A percentile compares a stretch with the other conserved stretches of the same genome.
Conservation (phyloP, 2,113 vertebrate genomes). For the Hemiscyllium ocellatum region DNA sequence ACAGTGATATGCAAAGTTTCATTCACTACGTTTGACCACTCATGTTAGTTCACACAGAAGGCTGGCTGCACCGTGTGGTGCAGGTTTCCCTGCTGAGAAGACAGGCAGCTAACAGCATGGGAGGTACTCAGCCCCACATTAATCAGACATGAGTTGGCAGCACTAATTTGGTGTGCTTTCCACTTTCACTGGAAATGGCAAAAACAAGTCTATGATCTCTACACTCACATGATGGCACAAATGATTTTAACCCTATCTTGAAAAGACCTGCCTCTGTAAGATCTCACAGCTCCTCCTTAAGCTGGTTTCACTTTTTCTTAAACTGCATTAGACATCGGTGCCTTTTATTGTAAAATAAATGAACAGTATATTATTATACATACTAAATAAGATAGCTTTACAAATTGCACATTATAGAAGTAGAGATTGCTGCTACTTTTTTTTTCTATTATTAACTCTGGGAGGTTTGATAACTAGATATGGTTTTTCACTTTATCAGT, state of each 20-base stretch:
- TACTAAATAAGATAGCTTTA: slow-evolving; percentile 6
- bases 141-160: not conserved
- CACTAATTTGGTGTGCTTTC: not conserved
- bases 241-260: not conserved
- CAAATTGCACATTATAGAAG: slow-evolving; percentile 15
- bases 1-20: not conserved
- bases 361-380: not conserved
- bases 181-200: not conserved
- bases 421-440: not conserved
- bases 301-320: not conserved
- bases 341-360: slow-evolving; percentile 13
- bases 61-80: not conserved
- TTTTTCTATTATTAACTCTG: not conserved
- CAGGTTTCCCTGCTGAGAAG: not conserved
- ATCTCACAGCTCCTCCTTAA: not conserved
- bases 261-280: not conserved
- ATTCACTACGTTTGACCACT: not conserved
- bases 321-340: not conserved
- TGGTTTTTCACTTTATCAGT: slow-evolving; percentile 9
- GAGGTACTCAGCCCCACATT: not conserved
- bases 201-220: not conserved
- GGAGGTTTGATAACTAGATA: not conserved
- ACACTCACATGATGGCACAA: not conserved
- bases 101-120: not conserved
- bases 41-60: not conserved